phyloP scores from a whole-genome alignment of 2,797 vertebrate species.

The Chrosomus eos region DNA sequence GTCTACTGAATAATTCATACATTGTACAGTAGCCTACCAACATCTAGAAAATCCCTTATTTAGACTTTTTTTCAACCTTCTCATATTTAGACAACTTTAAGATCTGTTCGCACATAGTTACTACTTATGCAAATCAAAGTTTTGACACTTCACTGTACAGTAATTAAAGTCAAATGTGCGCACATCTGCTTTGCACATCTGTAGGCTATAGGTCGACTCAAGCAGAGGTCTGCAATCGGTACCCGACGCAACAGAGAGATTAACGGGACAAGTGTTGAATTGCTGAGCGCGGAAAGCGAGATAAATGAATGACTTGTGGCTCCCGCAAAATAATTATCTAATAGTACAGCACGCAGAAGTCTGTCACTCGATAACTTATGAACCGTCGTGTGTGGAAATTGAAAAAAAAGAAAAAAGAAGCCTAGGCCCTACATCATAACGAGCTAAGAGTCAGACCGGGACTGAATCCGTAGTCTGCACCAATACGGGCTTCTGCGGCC shows the following conservation, averaged over 20 bases:
- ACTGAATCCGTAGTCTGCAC: not conserved
- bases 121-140: slow-evolving; percentile 16
- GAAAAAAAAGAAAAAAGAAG: no score
- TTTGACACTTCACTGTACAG: not conserved
- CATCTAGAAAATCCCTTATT: not conserved
- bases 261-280: not conserved
- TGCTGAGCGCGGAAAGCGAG: not conserved
- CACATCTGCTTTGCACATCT: slow-evolving; percentile 37
- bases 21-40: no score
- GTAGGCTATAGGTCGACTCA: not conserved
- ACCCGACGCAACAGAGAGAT: not conserved
- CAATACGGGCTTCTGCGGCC: not conserved
- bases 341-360: not conserved
- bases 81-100: not conserved
- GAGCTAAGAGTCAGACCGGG: not conserved
- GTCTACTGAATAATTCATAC: not conserved
- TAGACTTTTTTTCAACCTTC: not conserved
- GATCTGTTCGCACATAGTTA: not conserved
- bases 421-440: not conserved
- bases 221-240: not conserved
- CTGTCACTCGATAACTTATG: not conserved
- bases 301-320: not conserved
- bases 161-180: not conserved
- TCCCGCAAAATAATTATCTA: not conserved
- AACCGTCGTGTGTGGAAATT: not conserved